Evolutionary conservation across 2,797 vertebrate genomes (phyloP).

Genomic region (Diplodus sargus): DNA sequence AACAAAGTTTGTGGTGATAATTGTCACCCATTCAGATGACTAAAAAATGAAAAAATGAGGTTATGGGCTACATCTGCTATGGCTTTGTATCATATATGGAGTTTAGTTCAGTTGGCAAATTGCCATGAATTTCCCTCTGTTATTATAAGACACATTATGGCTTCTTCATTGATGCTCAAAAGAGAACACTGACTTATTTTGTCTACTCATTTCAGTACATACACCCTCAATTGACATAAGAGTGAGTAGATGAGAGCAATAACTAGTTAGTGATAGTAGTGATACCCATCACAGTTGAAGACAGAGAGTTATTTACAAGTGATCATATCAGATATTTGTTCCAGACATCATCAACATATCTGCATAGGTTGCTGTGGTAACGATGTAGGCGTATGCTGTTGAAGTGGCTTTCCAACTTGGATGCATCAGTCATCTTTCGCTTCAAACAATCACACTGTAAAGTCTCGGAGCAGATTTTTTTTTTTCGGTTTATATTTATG

Average conservation of each 20-base stretch:
- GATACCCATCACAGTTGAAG: background rate
- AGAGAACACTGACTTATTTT: conserved; percentile 5
- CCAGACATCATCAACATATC: too few relatives aligned
- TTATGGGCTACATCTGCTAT: background rate
- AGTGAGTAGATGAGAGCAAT: conserved; percentile 2
- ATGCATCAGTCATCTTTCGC: too few relatives aligned
- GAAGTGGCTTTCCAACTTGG: too few relatives aligned
- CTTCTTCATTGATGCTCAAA: background rate
- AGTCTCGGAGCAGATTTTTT: too few relatives aligned
- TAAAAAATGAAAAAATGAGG: background rate
- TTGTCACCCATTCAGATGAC: background rate
- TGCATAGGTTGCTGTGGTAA: too few relatives aligned
- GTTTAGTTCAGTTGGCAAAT: background rate
- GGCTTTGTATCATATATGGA: background rate
- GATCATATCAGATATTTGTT: too few relatives aligned
- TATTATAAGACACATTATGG: background rate
- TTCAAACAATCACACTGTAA: too few relatives aligned
- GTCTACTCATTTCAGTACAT: background rate
- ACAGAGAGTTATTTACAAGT: background rate
- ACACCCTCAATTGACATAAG: background rate
- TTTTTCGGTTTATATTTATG: too few relatives aligned
- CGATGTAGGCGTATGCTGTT: too few relatives aligned
- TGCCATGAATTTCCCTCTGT: background rate
- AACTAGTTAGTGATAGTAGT: conserved; percentile 6
- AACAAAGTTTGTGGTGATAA: background rate